Evolutionary conservation across 2,113 vertebrate genomes (phyloP).

Genomic region (Cololabis saira): DNA sequence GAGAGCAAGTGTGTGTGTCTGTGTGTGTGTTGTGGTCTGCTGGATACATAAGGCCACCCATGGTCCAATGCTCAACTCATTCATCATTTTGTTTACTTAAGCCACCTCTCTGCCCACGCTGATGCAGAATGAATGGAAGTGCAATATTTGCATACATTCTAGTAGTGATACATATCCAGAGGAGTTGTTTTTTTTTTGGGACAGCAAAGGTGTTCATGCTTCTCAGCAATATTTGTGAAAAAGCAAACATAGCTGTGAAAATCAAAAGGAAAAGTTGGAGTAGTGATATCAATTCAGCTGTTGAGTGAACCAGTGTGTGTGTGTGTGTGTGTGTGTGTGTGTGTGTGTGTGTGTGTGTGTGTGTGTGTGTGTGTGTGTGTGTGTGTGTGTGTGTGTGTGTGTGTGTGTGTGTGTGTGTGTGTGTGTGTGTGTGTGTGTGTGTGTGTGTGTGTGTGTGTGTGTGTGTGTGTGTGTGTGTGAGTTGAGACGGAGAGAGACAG

Average conservation of each 20-base stretch:
- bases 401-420: not conserved
- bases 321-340: not conserved
- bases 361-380: constrained; percentile 2
- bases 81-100: not conserved
- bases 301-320: too few species aligned
- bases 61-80: not conserved
- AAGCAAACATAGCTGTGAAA: too few species aligned
- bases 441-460: constrained; percentile 3
- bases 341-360: constrained; percentile 3
- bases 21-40: too few species aligned
- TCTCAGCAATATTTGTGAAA: too few species aligned
- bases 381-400: constrained; percentile 5
- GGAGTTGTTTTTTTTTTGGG: too few species aligned
- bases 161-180: too few species aligned
- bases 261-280: too few species aligned
- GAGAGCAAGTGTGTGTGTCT: constrained; percentile 1
- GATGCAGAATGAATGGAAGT: too few species aligned
- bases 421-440: not conserved
- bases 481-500: not conserved
- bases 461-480: constrained; percentile 4
- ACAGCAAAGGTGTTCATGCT: too few species aligned
- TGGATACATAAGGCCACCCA: not conserved
- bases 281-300: too few species aligned
- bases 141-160: too few species aligned
- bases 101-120: too few species aligned